Evolutionary conservation across 30 jellyfish, hydroid and myxozoan species (phyloP), one percentile per base, ranked within the genome.

Genomic region (Aurelia sp.): DNA sequence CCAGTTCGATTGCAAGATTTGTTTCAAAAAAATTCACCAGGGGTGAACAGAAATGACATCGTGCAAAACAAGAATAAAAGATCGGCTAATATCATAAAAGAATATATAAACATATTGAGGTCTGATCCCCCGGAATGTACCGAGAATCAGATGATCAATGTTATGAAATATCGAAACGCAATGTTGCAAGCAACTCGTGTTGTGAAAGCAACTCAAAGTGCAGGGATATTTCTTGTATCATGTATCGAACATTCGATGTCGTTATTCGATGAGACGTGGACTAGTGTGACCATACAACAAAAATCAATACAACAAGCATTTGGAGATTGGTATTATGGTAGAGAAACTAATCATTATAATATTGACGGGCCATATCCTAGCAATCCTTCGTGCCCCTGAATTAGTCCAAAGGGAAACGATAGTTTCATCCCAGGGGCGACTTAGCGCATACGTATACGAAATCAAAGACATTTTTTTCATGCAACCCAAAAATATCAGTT

Each of bases 121-220:
- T 95, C 99, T 44, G 99, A 95, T 66, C 99, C 99, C 10, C 99
- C 99, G 16, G 99, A 95, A 71, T 95, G 99, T 76, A 95, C 99
- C 5, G 99, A 90, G 31, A 81, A 58, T 16, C 97, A 95, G 35
- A 90, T 95, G 92, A 65, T 90, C 30, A 80, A 95, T 23, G 97
- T 96, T 4, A 90, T 95, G 98, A 87, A 90, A 64, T 95, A 95
- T 68, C 81, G 99, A 51, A 96, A 76, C 30, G 97, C 97, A 1
- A 89, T 95, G 93, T 52, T 95, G 53, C 96, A 81, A 7, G 96
- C 99, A 9, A 95, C 99, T 33, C 81, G 71, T 11, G 77, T 74
- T 53, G 91, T 90, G 31, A 76, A 75, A 82, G 84, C 85, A 35
- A 30, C 96, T 13, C 96, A 96, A 40, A 76, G 73, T 18, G 89